Percentiles rank a stretch among this genome's conserved stretches.
Conservation (phyloP, 2,113 vertebrate genomes). For the Cathartes aura region DNA sequence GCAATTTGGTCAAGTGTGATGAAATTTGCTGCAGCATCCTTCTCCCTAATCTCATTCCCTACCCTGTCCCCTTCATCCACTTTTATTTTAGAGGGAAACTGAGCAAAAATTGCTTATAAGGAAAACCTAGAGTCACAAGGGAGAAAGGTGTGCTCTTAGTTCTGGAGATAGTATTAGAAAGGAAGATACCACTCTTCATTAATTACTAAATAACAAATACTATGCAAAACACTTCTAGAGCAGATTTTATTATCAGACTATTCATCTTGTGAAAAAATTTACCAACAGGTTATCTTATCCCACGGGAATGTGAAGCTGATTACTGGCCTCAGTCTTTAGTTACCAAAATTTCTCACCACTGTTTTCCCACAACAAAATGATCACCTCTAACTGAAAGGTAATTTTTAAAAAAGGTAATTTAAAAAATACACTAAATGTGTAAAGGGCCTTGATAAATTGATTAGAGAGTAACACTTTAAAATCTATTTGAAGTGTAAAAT, state of each 20-base stretch:
- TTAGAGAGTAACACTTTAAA: neutral
- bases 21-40: neutral
- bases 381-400: neutral
- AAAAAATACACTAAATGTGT: neutral
- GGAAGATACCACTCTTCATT: neutral
- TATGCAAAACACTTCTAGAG: neutral
- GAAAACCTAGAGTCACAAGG: neutral
- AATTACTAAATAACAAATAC: neutral
- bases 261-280: neutral
- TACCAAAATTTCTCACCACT: neutral
- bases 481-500: neutral
- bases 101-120: neutral
- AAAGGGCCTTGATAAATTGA: neutral
- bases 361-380: neutral
- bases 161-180: neutral
- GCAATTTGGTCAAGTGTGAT: neutral
- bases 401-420: neutral
- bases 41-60: neutral
- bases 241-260: neutral
- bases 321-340: neutral
- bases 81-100: neutral
- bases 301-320: rapidly evolving
- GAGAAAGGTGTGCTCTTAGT: neutral
- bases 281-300: neutral
- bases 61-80: neutral